Percentiles rank a stretch among this genome's conserved stretches.
Conservation (phyloP, 2,888 invertebrate genomes). For the Thymelicus acteon region DNA sequence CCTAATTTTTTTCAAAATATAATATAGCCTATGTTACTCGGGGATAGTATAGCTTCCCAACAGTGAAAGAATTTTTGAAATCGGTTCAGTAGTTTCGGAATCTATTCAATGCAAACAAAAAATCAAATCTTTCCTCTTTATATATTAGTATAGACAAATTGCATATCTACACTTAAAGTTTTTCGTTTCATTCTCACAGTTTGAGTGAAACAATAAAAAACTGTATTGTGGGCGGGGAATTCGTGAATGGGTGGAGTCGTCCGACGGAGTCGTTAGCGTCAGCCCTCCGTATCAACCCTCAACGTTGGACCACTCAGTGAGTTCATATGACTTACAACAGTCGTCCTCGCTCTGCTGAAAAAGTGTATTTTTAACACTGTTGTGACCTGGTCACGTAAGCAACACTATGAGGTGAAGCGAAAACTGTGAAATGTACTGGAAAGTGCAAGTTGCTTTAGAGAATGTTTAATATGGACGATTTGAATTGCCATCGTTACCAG, state of each 20-base stretch:
- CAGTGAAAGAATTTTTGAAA: no score
- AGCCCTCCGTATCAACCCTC: conserved; percentile 41
- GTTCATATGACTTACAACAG: conserved; percentile 12
- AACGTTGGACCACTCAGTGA: conserved; percentile 6
- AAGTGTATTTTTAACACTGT: background rate
- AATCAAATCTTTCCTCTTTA: no score
- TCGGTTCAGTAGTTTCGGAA: no score
- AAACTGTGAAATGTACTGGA: conserved; percentile 8
- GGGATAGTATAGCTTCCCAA: no score
- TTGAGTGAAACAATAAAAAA: background rate
- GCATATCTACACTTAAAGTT: background rate
- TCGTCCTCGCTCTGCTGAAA: conserved; percentile 5
- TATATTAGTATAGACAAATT: no score
- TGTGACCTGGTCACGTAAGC: background rate
- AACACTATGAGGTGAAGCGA: conserved; percentile 11
- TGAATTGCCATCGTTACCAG: conserved; percentile 33
- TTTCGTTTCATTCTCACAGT: conserved; percentile 6
- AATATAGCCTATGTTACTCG: no score
- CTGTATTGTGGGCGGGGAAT: conserved; percentile 24
- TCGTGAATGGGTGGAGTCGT: conserved; percentile 38
- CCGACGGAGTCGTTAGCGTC: conserved; percentile 10
- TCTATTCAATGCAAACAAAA: no score
- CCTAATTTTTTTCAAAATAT: no score
- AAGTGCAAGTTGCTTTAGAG: conserved; percentile 4
- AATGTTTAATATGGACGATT: conserved; percentile 41